Evolutionary conservation across 2,888 invertebrate species (phyloP).

Genomic region (Trissolcus japonicus): DNA sequence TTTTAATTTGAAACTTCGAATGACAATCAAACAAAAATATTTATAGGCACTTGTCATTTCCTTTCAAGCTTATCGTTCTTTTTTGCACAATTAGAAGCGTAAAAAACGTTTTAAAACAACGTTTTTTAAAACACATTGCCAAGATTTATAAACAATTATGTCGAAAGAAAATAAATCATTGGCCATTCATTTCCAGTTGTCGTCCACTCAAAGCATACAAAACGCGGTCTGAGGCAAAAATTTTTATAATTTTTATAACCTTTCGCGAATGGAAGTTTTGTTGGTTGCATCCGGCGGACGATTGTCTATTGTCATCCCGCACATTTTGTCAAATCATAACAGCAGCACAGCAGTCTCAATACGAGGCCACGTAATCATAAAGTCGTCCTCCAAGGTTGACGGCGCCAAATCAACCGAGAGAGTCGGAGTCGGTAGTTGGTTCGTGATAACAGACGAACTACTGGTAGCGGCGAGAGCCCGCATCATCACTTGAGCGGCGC

Average conservation of each 20-base stretch:
- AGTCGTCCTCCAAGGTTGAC: slow-evolving; percentile 51
- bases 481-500: slow-evolving; percentile 64
- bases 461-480: slow-evolving; percentile 55
- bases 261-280: too few relatives aligned
- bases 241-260: too few relatives aligned
- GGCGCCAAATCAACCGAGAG: slow-evolving; percentile 41
- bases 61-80: not conserved
- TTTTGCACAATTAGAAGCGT: not conserved
- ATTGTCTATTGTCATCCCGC: slow-evolving; percentile 8
- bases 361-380: slow-evolving; percentile 49
- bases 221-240: too few relatives aligned
- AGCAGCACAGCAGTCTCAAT: slow-evolving; percentile 19
- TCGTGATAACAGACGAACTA: slow-evolving; percentile 50
- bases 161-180: not conserved
- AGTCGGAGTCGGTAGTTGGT: slow-evolving; percentile 49
- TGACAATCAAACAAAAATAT: slow-evolving; percentile 19
- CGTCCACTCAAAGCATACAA: too few relatives aligned
- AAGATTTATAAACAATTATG: slow-evolving; percentile 3
- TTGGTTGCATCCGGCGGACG: not conserved
- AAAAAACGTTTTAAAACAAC: too few relatives aligned
- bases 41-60: slow-evolving; percentile 9
- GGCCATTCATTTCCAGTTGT: too few relatives aligned
- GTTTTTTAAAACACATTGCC: too few relatives aligned
- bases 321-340: slow-evolving; percentile 20
- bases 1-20: slow-evolving; percentile 12